phyloP scores from a whole-genome alignment of 35 echinoderm and acorn worm genomes.

The Chiridota heheva region DNA sequence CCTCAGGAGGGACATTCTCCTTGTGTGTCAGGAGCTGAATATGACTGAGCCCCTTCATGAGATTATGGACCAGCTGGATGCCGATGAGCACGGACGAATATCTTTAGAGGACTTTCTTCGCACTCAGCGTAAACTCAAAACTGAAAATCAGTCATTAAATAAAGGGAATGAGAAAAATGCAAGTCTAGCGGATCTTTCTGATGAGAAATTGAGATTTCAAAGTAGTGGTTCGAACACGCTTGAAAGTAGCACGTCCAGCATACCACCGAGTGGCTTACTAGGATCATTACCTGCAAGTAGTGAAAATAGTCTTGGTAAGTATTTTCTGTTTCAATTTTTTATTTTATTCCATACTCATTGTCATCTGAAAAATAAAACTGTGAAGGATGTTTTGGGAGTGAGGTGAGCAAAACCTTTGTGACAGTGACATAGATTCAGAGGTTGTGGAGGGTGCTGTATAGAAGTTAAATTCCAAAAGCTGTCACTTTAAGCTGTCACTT shows the following conservation, averaged over 20 bases:
- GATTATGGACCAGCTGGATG: conserved; percentile 21
- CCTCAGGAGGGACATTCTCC: no score
- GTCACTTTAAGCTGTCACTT: not conserved
- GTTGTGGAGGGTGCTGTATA: not conserved
- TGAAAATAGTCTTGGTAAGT: conserved; percentile 36
- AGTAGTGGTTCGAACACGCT: conserved; percentile 20
- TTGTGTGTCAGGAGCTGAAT: no score
- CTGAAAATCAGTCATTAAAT: conserved; percentile 1
- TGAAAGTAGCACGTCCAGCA: conserved; percentile 32
- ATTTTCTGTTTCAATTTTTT: no score
- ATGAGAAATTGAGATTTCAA: not conserved
- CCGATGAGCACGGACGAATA: conserved; percentile 6
- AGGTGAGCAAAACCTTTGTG: no score
- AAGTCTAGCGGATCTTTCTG: conserved; percentile 26
- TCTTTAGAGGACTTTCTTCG: conserved; percentile 8
- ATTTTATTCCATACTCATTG: not conserved
- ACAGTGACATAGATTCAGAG: not conserved
- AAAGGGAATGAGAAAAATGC: not conserved
- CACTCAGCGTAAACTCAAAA: conserved; percentile 1
- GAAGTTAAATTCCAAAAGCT: not conserved
- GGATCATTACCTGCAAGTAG: conserved; percentile 15
- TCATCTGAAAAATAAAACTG: not conserved
- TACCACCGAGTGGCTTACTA: conserved; percentile 17
- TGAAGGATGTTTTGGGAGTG: not conserved
- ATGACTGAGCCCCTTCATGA: not conserved